Evolutionary conservation across 2,113 vertebrate genomes (phyloP).

Genomic region (Engraulis encrasicolus): DNA sequence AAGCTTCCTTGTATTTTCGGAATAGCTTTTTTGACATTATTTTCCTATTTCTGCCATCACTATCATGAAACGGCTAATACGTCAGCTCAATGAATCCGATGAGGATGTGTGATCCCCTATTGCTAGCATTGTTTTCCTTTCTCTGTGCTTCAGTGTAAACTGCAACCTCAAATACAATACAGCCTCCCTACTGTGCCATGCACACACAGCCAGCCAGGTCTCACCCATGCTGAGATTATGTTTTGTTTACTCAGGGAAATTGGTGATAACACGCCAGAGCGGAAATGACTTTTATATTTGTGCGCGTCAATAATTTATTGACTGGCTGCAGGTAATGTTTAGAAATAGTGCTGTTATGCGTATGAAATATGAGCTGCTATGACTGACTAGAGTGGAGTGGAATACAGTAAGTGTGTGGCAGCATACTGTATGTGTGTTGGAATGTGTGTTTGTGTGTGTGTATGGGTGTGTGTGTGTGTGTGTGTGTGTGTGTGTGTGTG

Average conservation of each 20-base stretch:
- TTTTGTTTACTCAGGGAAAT: background rate
- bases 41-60: too few species aligned
- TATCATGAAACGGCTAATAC: too few species aligned
- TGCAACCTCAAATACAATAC: background rate
- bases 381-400: background rate
- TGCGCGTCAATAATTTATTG: background rate
- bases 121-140: background rate
- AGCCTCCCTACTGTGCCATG: background rate
- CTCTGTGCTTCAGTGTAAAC: background rate
- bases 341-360: background rate
- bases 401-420: background rate
- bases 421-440: background rate
- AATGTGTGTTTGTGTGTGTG: too few species aligned
- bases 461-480: too few species aligned
- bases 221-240: background rate
- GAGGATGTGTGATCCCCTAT: too few species aligned
- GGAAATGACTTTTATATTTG: background rate
- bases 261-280: background rate
- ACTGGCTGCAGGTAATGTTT: background rate
- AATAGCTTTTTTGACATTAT: too few species aligned
- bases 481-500: constrained; percentile 18
- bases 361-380: background rate
- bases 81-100: too few species aligned
- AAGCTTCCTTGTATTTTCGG: too few species aligned
- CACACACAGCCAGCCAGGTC: too few species aligned